Percentiles rank a stretch among this genome's conserved stretches.
These are phyloP conservation scores for Tragelaphus eurycerus DNA, from an alignment of 2,797 vertebrate species.

Conservation along the genomic window DNA sequence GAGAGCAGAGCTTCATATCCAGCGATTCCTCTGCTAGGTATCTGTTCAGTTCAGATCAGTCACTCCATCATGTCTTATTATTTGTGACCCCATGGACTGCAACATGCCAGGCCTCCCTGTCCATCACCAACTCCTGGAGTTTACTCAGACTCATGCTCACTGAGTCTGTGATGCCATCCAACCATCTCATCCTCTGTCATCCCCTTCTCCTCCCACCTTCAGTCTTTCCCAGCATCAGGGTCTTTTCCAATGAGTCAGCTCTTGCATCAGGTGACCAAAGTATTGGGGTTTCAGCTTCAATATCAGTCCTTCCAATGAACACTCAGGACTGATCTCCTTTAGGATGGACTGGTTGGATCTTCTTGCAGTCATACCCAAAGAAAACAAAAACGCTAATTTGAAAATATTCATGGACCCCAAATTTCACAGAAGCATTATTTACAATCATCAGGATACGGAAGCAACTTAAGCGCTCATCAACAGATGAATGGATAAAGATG, in stretches of 20 bases:
- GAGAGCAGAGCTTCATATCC: not conserved
- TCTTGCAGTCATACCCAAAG: not conserved
- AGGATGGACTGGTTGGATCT: not conserved
- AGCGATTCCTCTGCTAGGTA: not conserved
- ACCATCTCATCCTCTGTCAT: not conserved
- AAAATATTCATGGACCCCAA: not conserved
- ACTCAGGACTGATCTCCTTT: not conserved
- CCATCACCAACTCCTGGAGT: not conserved
- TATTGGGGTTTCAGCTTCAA: not conserved
- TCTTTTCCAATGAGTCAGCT: not conserved
- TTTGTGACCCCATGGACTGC: not conserved
- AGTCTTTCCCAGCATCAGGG: not conserved
- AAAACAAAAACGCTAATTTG: not conserved
- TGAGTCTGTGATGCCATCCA: not conserved
- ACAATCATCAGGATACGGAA: not conserved
- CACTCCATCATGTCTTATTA: accelerated
- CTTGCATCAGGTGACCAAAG: not conserved
- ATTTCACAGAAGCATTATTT: not conserved
- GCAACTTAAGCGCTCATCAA: not conserved
- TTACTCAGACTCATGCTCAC: not conserved
- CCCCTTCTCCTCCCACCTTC: not conserved
- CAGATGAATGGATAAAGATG: not conserved
- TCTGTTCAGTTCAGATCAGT: not conserved
- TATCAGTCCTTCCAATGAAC: not conserved
- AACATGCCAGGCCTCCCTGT: not conserved